These are phyloP conservation scores for Cordilura impudica DNA, from an alignment of 2,888 invertebrate genomes.

Conservation along the genomic window DNA sequence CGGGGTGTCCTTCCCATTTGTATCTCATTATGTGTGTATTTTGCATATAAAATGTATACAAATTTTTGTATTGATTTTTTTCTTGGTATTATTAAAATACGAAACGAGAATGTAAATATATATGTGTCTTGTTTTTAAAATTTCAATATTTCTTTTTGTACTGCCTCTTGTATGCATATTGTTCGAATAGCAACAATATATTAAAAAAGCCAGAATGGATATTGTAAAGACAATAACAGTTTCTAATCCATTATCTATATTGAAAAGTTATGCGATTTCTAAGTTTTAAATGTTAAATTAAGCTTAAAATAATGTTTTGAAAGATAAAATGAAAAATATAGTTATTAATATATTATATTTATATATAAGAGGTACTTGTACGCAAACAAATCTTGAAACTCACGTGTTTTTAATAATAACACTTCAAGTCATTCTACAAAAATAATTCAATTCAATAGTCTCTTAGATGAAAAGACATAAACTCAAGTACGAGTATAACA, in stretches of 20 bases:
- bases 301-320: not conserved
- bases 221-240: not conserved
- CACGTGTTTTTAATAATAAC: not conserved
- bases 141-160: not conserved
- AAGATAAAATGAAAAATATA: not conserved
- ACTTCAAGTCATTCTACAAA: not conserved
- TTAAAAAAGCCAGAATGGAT: too few relatives aligned
- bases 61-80: not conserved
- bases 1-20: not conserved
- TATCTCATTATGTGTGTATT: not conserved
- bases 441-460: constrained; percentile 10
- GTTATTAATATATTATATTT: too few relatives aligned
- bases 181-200: too few relatives aligned
- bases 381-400: not conserved
- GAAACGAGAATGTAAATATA: not conserved
- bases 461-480: not conserved
- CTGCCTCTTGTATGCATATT: not conserved
- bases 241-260: constrained; percentile 12
- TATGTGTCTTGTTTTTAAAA: constrained; percentile 19
- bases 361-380: not conserved
- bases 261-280: constrained; percentile 5
- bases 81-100: not conserved
- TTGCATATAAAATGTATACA: constrained; percentile 6
- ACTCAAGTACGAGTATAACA: not conserved
- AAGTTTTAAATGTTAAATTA: constrained; percentile 1